Conservation (phyloP, 2,888 invertebrate species). For the Leptopterna dolabrata region DNA sequence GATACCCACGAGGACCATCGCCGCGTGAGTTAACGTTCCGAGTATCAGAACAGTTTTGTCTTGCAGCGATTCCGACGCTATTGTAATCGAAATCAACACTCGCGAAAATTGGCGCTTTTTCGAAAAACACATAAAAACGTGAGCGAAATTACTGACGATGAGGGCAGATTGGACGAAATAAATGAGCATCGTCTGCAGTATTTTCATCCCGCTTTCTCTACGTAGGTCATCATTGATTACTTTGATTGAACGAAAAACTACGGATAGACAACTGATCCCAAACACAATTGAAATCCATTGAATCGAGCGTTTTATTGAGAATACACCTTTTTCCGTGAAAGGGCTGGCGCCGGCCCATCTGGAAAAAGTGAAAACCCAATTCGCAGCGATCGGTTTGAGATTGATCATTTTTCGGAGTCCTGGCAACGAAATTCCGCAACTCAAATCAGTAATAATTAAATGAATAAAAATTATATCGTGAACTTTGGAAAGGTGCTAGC, state of each 20-base stretch:
- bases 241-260: not conserved
- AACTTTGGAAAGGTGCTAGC: too few relatives aligned
- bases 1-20: not conserved
- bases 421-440: too few relatives aligned
- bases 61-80: not conserved
- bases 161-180: not conserved
- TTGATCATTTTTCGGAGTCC: not conserved
- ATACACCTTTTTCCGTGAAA: not conserved
- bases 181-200: not conserved
- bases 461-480: too few relatives aligned
- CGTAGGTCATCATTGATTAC: not conserved
- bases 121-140: not conserved
- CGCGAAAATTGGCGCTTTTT: not conserved
- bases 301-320: not conserved
- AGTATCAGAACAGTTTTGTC: not conserved
- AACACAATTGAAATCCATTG: not conserved
- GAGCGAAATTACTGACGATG: not conserved
- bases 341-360: not conserved
- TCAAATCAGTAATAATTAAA: too few relatives aligned
- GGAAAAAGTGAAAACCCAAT: conserved; percentile 5
- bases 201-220: not conserved
- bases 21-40: not conserved
- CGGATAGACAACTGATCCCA: not conserved
- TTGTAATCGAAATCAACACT: not conserved
- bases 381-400: not conserved